phyloP scores from a whole-genome alignment of 2,797 vertebrate species.

The Fistularia tabacaria region DNA sequence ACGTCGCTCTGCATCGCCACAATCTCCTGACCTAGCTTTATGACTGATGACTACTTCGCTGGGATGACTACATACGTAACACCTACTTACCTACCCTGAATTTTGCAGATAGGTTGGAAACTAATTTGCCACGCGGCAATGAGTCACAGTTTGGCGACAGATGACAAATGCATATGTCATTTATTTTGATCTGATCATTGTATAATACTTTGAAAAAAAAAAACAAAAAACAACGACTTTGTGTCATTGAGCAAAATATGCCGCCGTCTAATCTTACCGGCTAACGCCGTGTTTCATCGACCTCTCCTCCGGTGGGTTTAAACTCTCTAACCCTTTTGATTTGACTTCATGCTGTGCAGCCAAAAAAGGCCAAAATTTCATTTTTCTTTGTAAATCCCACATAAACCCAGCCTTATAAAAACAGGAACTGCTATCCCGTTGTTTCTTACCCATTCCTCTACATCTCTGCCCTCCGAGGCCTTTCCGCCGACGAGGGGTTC shows the following conservation, averaged over 20 bases:
- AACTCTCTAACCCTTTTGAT: conserved; percentile 36
- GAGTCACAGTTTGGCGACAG: conserved; percentile 6
- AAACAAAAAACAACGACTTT: not conserved
- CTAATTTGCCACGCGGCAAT: conserved; percentile 1
- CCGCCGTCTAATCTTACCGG: conserved; percentile 34
- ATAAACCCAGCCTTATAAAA: conserved; percentile 34
- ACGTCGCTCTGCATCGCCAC: conserved; percentile 29
- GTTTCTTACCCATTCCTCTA: conserved; percentile 87
- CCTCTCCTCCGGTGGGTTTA: conserved; percentile 43
- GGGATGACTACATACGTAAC: conserved; percentile 9
- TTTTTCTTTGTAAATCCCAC: conserved; percentile 42
- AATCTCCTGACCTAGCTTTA: conserved; percentile 27
- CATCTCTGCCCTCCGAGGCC: conserved; percentile 78
- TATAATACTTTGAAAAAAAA: conserved; percentile 2
- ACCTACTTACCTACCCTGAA: not conserved
- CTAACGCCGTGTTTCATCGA: conserved; percentile 27
- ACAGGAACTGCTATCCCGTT: conserved; percentile 1
- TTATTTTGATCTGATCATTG: conserved; percentile 8
- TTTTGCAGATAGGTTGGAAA: conserved; percentile 4
- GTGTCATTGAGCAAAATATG: conserved; percentile 7
- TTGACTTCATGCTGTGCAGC: conserved; percentile 25
- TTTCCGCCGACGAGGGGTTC: conserved; percentile 59
- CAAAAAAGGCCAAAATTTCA: not conserved
- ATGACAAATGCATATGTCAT: not conserved
- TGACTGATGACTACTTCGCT: conserved; percentile 9